A percentile compares a stretch with the other conserved stretches of the same genome.
phyloP scores from a whole-genome alignment of 2,888 invertebrate genomes.

The Apotomis betuletana region DNA sequence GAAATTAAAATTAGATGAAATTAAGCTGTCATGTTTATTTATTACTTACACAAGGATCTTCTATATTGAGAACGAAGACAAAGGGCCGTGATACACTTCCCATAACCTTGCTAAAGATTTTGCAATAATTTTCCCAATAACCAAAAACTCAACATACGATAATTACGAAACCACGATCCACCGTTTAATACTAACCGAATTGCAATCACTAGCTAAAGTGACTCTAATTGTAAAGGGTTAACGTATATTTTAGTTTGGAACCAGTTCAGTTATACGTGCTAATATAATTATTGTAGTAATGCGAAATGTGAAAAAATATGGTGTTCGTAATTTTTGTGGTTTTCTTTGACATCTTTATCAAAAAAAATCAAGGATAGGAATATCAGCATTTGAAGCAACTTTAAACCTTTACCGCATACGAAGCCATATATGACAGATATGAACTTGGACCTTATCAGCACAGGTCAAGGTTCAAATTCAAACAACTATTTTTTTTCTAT shows the following conservation, averaged over 20 bases:
- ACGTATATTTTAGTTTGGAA: not conserved
- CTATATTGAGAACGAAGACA: too few relatives aligned
- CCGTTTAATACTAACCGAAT: constrained; percentile 3
- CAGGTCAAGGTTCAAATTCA: too few relatives aligned
- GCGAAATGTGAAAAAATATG: constrained; percentile 25
- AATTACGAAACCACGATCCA: constrained; percentile 34
- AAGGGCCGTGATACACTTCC: constrained; percentile 10
- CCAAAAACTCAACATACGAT: constrained; percentile 21
- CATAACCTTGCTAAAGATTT: constrained; percentile 26
- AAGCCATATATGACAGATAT: too few relatives aligned
- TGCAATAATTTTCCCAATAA: not conserved
- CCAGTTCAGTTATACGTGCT: not conserved
- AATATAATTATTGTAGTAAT: constrained; percentile 16
- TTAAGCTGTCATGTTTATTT: too few relatives aligned
- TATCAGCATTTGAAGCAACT: too few relatives aligned
- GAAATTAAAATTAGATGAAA: too few relatives aligned
- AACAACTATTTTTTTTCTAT: too few relatives aligned
- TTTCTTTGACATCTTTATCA: not conserved
- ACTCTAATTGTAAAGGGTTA: not conserved
- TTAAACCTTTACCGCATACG: too few relatives aligned
- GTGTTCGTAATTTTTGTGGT: not conserved
- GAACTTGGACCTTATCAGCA: too few relatives aligned
- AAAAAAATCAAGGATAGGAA: too few relatives aligned
- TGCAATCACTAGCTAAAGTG: not conserved
- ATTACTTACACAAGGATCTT: too few relatives aligned